Evolutionary conservation across 2,113 vertebrate species (phyloP), one percentile per base, ranked within the genome.

Genomic region (Daubentonia madagascariensis): DNA sequence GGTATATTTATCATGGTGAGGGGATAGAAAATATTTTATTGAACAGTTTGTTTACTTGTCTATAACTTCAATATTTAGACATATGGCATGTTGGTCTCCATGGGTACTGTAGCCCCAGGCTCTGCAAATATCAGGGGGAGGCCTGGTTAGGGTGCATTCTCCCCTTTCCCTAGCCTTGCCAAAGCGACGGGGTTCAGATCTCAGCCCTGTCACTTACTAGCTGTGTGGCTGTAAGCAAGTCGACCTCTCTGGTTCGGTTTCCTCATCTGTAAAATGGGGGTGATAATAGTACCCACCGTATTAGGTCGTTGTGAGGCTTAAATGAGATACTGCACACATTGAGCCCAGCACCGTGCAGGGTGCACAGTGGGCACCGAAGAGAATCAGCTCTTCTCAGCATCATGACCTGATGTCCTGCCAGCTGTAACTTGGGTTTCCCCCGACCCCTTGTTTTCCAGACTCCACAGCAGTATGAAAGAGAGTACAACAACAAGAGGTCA

Each of bases 401-500:
- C 0, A 1, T 0, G 8, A 30, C 35, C 85, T 18, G 1, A 4
- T 5, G 81, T 40, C 61, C 78, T 18, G 28, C 72, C 0, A 0
- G 30, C 11, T 73, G 0, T 97, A 88, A 98, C 75, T 5, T 32
- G 28, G 8, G 48, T 22, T 57, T 48, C 30, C 35, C n/a, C 61
- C 0, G 0, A 1, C 18, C 32, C 3, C 72, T 85, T 84, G 84
- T 43, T 96, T 86, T 98, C 20, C 98, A 99, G 99, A 99, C 99
- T 32, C 99, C 99, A 22, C 99, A 99, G 97, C 99, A 99, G 73
- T 99, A 99, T 13, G 99, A 99, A 98, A 98, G 98, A 89, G 99
- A 99, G 95, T 99, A 99, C 97, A 99, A 99, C 97, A 99, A 98
- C 48, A 99, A 99, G 98, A 99, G 99, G 7, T 99, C 99, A 35